Evolutionary conservation across 2,113 vertebrate species (phyloP), one percentile per base, ranked within the genome.

Genomic region (Callionymus lyra): DNA sequence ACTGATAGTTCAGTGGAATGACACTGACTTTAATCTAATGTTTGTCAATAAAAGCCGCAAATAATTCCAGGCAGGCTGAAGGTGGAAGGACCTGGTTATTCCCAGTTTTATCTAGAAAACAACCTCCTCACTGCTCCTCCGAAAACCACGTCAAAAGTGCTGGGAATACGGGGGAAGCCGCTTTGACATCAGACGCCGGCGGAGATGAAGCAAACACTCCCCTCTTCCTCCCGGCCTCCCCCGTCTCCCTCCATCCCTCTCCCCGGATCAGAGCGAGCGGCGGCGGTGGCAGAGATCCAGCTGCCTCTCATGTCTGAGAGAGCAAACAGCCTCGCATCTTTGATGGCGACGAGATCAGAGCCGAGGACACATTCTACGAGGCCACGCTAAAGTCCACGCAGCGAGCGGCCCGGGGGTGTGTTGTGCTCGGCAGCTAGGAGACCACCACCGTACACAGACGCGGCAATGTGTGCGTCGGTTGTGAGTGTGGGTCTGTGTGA

Each of bases 391-490:
- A 74, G 71, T 70, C 55, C 43, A 51, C 44, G 0, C 66, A 41
- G 62, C 67, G 65, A 70, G 52, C 63, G 50, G 61, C 56, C 58
- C n/a, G 33, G 64, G 55, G 72, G 74, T 63, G 59, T 82, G 81
- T 84, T 85, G 59, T 78, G 69, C 61, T 67, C 63, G 19, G 81
- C 77, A 79, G 77, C 82, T 82, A 81, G 70, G 79, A 83, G 61
- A 81, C 76, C 36, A 38, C 2, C 37, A 37, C 46, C 53, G 68
- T 50, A 80, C 68, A 80, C 70, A 53, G 21, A 27, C 21, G 8
- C 21, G n/a, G n/a, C 8, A 27, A 8, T 27, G 21, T 27, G 21
- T 27, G n/a, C n/a, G n/a, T n/a, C n/a, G n/a, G n/a, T n/a, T n/a
- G 21, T 27, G 21, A 27, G 21, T 27, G 4, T 27, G 21, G 4